phyloP scores from a whole-genome alignment of 2,113 vertebrate genomes.

The Tor tambroides region DNA sequence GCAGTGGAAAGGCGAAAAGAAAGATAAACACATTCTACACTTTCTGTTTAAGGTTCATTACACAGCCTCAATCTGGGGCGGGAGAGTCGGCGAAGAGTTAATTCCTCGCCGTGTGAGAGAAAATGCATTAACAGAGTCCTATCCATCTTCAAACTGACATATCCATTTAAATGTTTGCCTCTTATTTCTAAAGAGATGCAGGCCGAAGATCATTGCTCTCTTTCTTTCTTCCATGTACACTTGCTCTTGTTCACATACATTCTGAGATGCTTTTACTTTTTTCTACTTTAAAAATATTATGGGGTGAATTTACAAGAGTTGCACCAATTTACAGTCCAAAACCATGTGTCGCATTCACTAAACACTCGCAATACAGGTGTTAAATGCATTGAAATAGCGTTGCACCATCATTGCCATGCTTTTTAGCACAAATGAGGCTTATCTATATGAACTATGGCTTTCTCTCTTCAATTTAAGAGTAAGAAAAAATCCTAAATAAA shows the following conservation, averaged over 20 bases:
- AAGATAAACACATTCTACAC: slow-evolving; percentile 70
- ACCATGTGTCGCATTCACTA: background rate
- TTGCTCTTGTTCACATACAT: slow-evolving; percentile 54
- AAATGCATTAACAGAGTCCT: slow-evolving; percentile 76
- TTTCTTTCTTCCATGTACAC: background rate
- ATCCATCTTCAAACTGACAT: slow-evolving; percentile 75
- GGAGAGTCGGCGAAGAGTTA: slow-evolving; percentile 70
- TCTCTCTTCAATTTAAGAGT: background rate
- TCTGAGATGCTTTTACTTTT: background rate
- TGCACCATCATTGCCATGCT: background rate
- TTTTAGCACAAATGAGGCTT: background rate
- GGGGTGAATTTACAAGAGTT: background rate
- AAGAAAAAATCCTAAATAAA: background rate
- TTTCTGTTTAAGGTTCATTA: slow-evolving; percentile 75
- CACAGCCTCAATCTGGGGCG: slow-evolving; percentile 67
- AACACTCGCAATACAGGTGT: background rate
- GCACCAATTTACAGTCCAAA: background rate
- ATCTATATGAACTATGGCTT: background rate
- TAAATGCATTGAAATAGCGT: background rate
- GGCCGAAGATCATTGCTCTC: slow-evolving; percentile 55
- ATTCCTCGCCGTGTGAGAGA: slow-evolving; percentile 70
- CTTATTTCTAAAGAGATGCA: slow-evolving; percentile 69
- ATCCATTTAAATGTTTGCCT: slow-evolving; percentile 74
- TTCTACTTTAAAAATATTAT: background rate
- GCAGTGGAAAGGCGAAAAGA: slow-evolving; percentile 49